Evolutionary conservation across 2,113 vertebrate species (phyloP).

Genomic region (Chrysemys picta): DNA sequence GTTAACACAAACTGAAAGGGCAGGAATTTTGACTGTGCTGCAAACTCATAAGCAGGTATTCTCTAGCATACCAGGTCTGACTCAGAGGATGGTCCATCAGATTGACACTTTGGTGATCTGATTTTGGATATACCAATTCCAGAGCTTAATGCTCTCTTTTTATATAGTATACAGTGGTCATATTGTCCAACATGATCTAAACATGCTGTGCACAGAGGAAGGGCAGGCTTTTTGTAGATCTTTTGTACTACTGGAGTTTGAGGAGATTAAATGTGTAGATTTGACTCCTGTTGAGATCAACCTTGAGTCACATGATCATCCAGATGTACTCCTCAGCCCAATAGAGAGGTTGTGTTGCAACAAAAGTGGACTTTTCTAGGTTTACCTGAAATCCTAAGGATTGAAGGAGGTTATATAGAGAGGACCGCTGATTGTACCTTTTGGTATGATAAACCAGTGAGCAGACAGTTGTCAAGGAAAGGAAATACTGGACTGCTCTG

Average conservation of each 20-base stretch:
- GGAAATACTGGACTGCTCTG: background rate
- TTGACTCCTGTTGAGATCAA: background rate
- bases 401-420: background rate
- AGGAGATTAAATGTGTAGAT: background rate
- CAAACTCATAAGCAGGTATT: background rate
- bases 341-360: background rate
- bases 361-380: background rate
- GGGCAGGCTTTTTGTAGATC: background rate
- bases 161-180: background rate
- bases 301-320: background rate
- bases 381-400: background rate
- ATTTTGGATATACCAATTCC: background rate
- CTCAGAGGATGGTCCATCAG: background rate
- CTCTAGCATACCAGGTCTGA: background rate
- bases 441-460: background rate
- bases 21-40: background rate
- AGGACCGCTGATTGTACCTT: background rate
- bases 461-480: background rate
- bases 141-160: background rate
- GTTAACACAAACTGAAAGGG: background rate
- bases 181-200: background rate
- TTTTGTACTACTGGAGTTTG: background rate
- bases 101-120: background rate
- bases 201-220: background rate
- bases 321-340: background rate